These are phyloP conservation scores for Tauraco hartlaubi DNA, from an alignment of 2,797 vertebrate species.

Conservation along the genomic window DNA sequence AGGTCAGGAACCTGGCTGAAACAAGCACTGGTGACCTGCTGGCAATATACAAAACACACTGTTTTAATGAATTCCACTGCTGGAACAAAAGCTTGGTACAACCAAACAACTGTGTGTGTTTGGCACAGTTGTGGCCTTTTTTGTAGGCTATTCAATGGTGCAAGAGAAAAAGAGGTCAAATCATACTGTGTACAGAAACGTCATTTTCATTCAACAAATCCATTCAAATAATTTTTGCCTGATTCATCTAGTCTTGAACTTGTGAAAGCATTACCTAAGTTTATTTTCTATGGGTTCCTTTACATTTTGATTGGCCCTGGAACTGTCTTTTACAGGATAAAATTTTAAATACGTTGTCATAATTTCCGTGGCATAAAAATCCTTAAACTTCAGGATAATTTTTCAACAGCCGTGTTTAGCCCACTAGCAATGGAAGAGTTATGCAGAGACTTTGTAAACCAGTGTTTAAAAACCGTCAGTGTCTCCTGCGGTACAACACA, in stretches of 20 bases:
- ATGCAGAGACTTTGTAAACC: not conserved
- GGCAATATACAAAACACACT: conserved; percentile 2
- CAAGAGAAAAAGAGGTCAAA: not conserved
- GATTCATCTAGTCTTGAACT: not conserved
- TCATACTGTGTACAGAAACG: not conserved
- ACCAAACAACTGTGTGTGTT: not conserved
- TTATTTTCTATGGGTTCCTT: conserved; percentile 10
- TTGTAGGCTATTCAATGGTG: not conserved
- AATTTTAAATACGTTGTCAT: not conserved
- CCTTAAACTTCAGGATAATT: not conserved
- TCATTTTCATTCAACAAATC: not conserved
- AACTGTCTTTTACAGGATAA: not conserved
- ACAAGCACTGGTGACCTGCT: conserved; percentile 3
- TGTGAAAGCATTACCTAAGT: not conserved
- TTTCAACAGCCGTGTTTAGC: not conserved
- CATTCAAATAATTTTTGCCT: not conserved
- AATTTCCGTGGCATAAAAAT: not conserved
- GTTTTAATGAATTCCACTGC: conserved; percentile 17
- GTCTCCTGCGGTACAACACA: not conserved
- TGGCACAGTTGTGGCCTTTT: not conserved
- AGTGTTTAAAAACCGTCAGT: not conserved
- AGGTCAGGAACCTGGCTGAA: conserved; percentile 11
- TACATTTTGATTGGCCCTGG: not conserved
- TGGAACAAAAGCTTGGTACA: conserved; percentile 1
- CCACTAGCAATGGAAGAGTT: not conserved